Percentiles rank a stretch among this genome's conserved stretches.
These are phyloP conservation scores for Hesperia comma DNA, from an alignment of 2,888 invertebrate species.

Conservation along the genomic window DNA sequence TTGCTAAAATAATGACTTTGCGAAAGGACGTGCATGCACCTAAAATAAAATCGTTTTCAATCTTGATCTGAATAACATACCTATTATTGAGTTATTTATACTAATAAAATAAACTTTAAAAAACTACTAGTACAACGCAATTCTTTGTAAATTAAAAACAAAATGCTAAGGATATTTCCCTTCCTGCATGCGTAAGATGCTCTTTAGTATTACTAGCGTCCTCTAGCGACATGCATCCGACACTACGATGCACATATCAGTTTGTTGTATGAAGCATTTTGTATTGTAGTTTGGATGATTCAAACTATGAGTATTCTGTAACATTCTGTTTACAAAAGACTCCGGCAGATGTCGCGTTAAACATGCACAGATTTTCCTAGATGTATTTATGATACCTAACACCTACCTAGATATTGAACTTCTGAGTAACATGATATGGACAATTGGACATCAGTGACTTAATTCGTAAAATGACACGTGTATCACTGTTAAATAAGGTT, in stretches of 20 bases:
- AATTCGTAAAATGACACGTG: conserved; percentile 28
- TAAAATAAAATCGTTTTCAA: no score
- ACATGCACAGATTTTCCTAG: neutral
- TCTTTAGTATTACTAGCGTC: conserved; percentile 8
- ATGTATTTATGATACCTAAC: conserved; percentile 11
- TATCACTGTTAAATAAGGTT: conserved; percentile 24
- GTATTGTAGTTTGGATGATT: conserved; percentile 11
- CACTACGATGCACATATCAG: neutral
- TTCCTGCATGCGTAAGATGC: neutral
- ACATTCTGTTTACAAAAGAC: neutral
- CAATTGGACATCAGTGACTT: conserved; percentile 12
- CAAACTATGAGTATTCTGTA: neutral
- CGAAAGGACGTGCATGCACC: no score
- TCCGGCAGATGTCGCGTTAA: conserved; percentile 19
- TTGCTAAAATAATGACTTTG: no score
- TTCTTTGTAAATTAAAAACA: neutral
- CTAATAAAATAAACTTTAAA: no score
- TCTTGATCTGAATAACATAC: no score
- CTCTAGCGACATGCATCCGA: conserved; percentile 14
- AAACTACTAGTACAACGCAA: neutral
- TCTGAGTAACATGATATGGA: conserved; percentile 9
- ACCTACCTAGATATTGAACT: conserved; percentile 12
- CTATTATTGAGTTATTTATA: no score
- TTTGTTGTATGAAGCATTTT: neutral
- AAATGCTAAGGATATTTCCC: neutral